Conservation (phyloP, 1,140 invertebrate genomes). For the Drosophila lini region DNA sequence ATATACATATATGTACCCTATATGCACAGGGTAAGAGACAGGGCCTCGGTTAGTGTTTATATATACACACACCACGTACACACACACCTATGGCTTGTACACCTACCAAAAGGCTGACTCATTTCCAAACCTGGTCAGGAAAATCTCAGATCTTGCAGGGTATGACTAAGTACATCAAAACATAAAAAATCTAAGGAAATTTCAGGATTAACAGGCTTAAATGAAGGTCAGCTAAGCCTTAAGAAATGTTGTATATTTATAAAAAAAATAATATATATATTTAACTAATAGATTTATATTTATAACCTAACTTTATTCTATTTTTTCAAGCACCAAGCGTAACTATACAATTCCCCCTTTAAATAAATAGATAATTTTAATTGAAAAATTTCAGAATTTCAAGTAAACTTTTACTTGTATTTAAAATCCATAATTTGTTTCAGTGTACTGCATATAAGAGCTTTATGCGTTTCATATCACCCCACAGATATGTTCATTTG, state of each 20-base stretch:
- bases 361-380: background rate
- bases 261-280: background rate
- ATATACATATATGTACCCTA: constrained; percentile 2
- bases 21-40: background rate
- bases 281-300: background rate
- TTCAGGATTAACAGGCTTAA: no score
- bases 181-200: background rate
- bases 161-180: no score
- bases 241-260: background rate
- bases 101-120: background rate
- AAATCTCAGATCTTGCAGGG: background rate
- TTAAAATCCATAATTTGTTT: background rate
- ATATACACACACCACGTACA: constrained; percentile 1
- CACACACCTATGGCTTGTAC: background rate
- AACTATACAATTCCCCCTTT: no score
- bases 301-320: no score
- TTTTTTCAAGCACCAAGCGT: no score
- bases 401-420: background rate
- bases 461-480: constrained; percentile 16
- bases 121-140: background rate
- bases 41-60: constrained; percentile 13
- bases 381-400: no score
- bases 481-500: constrained; percentile 43
- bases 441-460: constrained; percentile 14
- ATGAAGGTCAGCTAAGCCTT: no score